Base-by-base conservation (phyloP, 1,140 invertebrate species). In the Amyelois transitella region DNA sequence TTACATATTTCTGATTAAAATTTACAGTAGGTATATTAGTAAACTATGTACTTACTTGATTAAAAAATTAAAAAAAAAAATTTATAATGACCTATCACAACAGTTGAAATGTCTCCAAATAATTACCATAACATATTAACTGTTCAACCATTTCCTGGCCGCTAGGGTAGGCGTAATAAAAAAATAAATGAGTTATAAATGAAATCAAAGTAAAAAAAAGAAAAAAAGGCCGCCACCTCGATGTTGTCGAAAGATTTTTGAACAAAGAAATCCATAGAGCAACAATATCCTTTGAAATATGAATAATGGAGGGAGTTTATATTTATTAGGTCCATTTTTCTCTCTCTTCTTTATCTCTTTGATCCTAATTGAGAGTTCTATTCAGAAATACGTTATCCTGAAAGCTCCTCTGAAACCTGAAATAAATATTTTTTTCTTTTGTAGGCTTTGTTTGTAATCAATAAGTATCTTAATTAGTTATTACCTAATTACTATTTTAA, bases 151-250 rank as follows among this genome's bases (percentile, higher is more conserved):
- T 81, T 74, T 68, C 66, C 51, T 48, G 58, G 43, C 43, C 43
- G 17, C 43, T 10, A 18, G 38, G 55, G 18, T 19, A 25, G 55
- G 22, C 19, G 50, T 55, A 59, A 64, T 60, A 66, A 66, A 64
- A 55, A 58, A 72, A 72, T 74, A 68, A 72, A 76, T 72, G 60
- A 64, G 62, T 70, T 75, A 72, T 73, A 77, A 69, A 65, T 60
- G 64, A 74, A 74, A 77, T 75, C 75, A 74, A 80, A 66, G 71
- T 59, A 62, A 70, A 64, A 61, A 67, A 65, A 65, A 47, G 52
- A 60, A 58, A 53, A 65, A 53, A 28, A 28, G 25, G 1, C 25
- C 7, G 25, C 2, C 61, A 55, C 53, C 59, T 55, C 55, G 61
- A 25, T 72, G 69, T 69, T 64, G 57, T 55, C 60, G 60, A 66